Evolutionary conservation across 2,888 invertebrate species (phyloP).

Genomic region (Spodoptera picta): DNA sequence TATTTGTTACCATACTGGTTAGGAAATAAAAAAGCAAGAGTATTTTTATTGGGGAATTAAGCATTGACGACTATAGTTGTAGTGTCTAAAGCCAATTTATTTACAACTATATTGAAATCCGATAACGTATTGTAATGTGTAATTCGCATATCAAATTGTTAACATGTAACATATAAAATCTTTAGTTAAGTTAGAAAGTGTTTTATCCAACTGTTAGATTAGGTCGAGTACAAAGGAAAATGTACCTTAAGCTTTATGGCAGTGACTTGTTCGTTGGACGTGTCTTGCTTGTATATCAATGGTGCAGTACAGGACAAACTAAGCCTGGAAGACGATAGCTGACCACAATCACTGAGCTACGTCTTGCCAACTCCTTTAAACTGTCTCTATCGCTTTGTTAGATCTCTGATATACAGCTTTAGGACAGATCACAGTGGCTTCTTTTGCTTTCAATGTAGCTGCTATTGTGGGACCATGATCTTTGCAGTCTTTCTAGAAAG

Average conservation of each 20-base stretch:
- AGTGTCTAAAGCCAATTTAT: slow-evolving; percentile 30
- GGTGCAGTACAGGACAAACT: background rate
- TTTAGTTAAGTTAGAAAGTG: no score
- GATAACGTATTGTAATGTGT: background rate
- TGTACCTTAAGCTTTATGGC: background rate
- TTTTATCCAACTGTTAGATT: no score
- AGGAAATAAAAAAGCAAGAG: slow-evolving; percentile 47
- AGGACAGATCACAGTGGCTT: background rate
- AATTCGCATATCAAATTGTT: no score
- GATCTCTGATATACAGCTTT: background rate
- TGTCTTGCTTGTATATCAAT: slow-evolving; percentile 13
- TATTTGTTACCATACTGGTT: slow-evolving; percentile 55
- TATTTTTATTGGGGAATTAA: slow-evolving; percentile 35
- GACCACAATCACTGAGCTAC: slow-evolving; percentile 29
- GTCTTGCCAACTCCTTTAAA: slow-evolving; percentile 28
- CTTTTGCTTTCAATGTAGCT: no score
- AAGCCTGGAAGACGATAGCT: slow-evolving; percentile 2
- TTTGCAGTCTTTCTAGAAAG: no score
- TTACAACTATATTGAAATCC: slow-evolving; percentile 8
- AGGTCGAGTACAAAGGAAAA: background rate
- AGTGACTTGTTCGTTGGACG: background rate
- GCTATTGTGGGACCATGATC: no score
- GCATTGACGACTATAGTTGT: slow-evolving; percentile 42
- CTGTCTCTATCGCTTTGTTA: slow-evolving; percentile 16
- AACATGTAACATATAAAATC: no score